These are phyloP conservation scores for Nothura maculosa DNA, from an alignment of 2,797 vertebrate genomes.

Conservation along the genomic window DNA sequence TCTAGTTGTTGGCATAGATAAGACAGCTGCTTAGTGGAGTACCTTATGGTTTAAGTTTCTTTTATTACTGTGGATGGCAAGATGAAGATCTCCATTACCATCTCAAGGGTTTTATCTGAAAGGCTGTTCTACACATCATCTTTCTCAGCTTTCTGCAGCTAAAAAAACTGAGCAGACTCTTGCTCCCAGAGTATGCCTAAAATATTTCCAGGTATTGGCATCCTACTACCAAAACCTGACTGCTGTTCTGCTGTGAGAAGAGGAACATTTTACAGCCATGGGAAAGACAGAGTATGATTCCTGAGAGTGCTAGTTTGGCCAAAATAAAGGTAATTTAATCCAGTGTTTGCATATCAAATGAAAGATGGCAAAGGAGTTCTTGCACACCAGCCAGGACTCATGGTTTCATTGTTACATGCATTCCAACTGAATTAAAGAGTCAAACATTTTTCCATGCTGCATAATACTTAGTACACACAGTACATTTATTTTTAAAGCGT, in stretches of 20 bases:
- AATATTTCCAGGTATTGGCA: conserved; percentile 46
- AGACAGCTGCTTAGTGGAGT: background rate
- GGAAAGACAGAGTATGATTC: background rate
- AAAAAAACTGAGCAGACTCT: conserved; percentile 8
- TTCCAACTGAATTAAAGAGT: conserved; percentile 60
- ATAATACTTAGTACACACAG: background rate
- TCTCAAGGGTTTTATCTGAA: conserved; percentile 40
- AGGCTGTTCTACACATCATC: background rate
- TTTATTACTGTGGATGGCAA: background rate
- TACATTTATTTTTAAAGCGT: conserved; percentile 30
- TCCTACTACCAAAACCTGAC: conserved; percentile 5
- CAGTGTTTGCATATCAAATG: conserved; percentile 61
- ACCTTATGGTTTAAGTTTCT: background rate
- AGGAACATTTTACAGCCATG: conserved; percentile 44
- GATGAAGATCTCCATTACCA: background rate
- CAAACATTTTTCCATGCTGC: conserved; percentile 33
- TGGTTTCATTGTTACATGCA: conserved; percentile 54
- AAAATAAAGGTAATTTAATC: conserved; percentile 63
- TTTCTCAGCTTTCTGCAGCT: conserved; percentile 35
- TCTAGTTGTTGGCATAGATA: background rate
- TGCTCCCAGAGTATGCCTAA: conserved; percentile 27
- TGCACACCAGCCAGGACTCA: conserved; percentile 5
- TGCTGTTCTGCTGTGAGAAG: conserved; percentile 12
- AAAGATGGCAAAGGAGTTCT: conserved; percentile 41
- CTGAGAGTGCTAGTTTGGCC: conserved; percentile 29